Percentiles rank a stretch among this genome's conserved stretches.
Conservation (phyloP, 2,888 invertebrate species). For the Mimachlamys varia region DNA sequence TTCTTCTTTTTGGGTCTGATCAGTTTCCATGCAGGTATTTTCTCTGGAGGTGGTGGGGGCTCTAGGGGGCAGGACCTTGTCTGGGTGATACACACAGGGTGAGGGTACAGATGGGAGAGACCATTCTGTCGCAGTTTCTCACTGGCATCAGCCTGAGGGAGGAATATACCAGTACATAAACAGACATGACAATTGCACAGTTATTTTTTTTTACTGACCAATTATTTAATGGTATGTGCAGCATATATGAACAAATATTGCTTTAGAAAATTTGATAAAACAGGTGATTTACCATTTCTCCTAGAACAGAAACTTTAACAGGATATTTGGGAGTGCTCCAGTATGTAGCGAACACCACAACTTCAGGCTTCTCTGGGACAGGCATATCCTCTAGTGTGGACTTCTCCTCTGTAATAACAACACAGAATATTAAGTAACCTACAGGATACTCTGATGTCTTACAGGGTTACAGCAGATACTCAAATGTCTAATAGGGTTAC, state of each 20-base stretch:
- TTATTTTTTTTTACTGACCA: no score
- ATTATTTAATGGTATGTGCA: no score
- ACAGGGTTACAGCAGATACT: no score
- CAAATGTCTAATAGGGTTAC: no score
- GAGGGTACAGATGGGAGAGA: slow-evolving; percentile 79
- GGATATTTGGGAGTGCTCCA: slow-evolving; percentile 78
- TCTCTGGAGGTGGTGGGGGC: slow-evolving; percentile 79
- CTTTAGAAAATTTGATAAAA: background rate
- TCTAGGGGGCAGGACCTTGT: slow-evolving; percentile 80
- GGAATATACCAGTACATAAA: background rate
- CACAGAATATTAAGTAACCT: background rate
- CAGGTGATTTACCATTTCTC: slow-evolving; percentile 75
- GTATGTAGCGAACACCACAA: slow-evolving; percentile 80
- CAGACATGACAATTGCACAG: no score
- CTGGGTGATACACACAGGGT: slow-evolving; percentile 79
- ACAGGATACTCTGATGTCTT: no score
- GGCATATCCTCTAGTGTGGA: slow-evolving; percentile 70
- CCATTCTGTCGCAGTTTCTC: slow-evolving; percentile 79
- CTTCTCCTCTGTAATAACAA: slow-evolving; percentile 73
- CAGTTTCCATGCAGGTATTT: slow-evolving; percentile 80
- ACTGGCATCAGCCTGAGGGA: slow-evolving; percentile 78
- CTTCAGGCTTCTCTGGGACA: slow-evolving; percentile 78
- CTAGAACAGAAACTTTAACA: slow-evolving; percentile 76
- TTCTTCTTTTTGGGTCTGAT: slow-evolving; percentile 80
- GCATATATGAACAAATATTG: no score